Evolutionary conservation across 2,888 invertebrate species (phyloP), one percentile per base, ranked within the genome.

Genomic region (Caenorhabditis imperialis): DNA sequence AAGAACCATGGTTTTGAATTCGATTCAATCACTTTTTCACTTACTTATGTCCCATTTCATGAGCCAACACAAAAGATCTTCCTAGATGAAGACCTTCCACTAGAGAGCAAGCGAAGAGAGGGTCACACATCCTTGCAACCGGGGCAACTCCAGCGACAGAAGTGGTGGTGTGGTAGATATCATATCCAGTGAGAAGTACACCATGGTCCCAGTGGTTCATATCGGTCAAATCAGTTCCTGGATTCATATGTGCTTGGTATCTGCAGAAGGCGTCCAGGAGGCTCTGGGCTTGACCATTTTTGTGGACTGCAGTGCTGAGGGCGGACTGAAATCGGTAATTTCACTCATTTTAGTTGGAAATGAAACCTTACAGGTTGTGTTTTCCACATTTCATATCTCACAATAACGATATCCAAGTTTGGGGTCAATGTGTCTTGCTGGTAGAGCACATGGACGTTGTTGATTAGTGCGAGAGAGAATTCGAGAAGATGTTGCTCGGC

Each of bases 21-120:
- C n/a, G n/a, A n/a, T n/a, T n/a, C n/a, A n/a, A n/a, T n/a, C n/a
- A n/a, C n/a, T 10, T 7, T 14, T 16, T 23, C 25, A 62, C 82
- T 73, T 55, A 88, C 88, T 88, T 88, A 67, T 88, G 88, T 6
- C 88, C 88, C 87, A 88, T 86, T 80, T 88, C 88, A 57, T 88
- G 88, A 14, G 88, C 88, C 23, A 88, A 54, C 8, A 88, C 88
- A 63, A 88, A 87, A 7, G 84, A 84, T 55, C 88, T 67, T 23
- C 88, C 88, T 27, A 88, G 75, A 71, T 88, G 88, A 23, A 87
- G 76, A 12, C 88, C 88, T 73, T 88, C 88, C 1, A 88, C 88
- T 8, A 88, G 72, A 5, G 84, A 82, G 57, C 88, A 88, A 20
- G 88, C 85, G 58, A 88, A 88, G 12, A 84, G 55, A 2, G 78